Evolutionary conservation across 1,140 invertebrate species (phyloP), one percentile per base, ranked within the genome.

Genomic region (Orius laevigatus): DNA sequence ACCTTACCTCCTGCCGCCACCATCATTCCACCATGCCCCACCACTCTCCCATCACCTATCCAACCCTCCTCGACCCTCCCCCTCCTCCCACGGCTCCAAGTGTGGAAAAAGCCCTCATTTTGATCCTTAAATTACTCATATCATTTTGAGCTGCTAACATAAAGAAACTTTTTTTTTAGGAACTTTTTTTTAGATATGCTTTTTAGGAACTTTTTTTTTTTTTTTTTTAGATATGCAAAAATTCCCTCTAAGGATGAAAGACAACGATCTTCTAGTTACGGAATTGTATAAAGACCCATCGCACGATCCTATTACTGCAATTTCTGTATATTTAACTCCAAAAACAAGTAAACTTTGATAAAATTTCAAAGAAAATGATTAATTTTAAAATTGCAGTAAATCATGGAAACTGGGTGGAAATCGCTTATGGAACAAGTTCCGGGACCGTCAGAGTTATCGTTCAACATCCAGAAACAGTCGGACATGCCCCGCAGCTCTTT

Each of bases 381-480:
- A 35, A 35, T 4, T 50, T 35, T 42, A 6, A 48, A 51, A 16
- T 45, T 46, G 3, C 15, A 48, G 42, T 46, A 48, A 11, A 49
- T 6, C 31, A 87, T 68, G 92, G 92, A 19, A 97, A 97, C 67
- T 97, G 92, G 92, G 94, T 98, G 59, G 94, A 98, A 71, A 97
- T 98, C 58, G 94, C 94, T 1, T 98, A 98, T 67, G 94, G 94
- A 5, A 98, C 94, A 6, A 82, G 82, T 60, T 89, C 85, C 12
- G 94, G 94, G 11, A 89, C 85, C 12, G 92, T 98, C 1, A 70
- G 92, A 45, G 90, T 98, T 0, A 97, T 98, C 50, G 93, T 98
- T 0, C 94, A 97, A 59, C 93, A 98, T 72, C 93, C 93, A 2
- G 93, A 98, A 68, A 97, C 93, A 1, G 92, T 96, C 8, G 93